Base-by-base conservation (phyloP, 1,140 invertebrate species). In the Scaptomyza hsui region DNA sequence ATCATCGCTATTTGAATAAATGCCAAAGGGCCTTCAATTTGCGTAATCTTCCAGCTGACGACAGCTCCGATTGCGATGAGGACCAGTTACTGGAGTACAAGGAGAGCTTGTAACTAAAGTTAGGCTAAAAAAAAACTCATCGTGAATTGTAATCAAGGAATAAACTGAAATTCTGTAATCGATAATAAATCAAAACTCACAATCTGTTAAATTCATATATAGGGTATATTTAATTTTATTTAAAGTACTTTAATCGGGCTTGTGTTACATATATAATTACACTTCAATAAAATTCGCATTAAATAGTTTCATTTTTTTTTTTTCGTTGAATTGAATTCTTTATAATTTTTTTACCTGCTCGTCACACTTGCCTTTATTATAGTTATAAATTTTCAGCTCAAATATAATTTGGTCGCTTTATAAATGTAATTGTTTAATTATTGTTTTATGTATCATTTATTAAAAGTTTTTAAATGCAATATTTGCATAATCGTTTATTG, bases 401-500 rank as follows among this genome's bases (percentile, higher is more conserved):
- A 67, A 67, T 67, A 5, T 53, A 47, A 60, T 60, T 72, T 72
- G 69, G 69, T 72, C 69, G 45, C 68, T 49, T 49, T 35, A 2
- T n/a, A n/a, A n/a, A n/a, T 49, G 24, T 45, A 26, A 42, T 59
- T 48, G 4, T 42, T 42, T 44, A 35, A 35, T 52, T 44, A 61
- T 19, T 44, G 13, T 62, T 49, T 56, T n/a, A 26, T 32, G 13
- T 37, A 47, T n/a, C n/a, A n/a, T 18, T 16, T 39, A 13, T 26
- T n/a, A 29, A 47, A 47, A 51, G 12, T 29, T 32, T 35, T 37
- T 35, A 32, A 24, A 51, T 57, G 37, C 35, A 35, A 64, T 51
- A 45, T 60, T 72, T 71, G 47, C 65, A 73, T 74, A 37, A 29
- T 57, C 12, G 41, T 64, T 78, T 79, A 68, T 72, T 53, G 41